These are phyloP conservation scores for Torymus auratus DNA, from an alignment of 2,888 invertebrate species.

Conservation along the genomic window DNA sequence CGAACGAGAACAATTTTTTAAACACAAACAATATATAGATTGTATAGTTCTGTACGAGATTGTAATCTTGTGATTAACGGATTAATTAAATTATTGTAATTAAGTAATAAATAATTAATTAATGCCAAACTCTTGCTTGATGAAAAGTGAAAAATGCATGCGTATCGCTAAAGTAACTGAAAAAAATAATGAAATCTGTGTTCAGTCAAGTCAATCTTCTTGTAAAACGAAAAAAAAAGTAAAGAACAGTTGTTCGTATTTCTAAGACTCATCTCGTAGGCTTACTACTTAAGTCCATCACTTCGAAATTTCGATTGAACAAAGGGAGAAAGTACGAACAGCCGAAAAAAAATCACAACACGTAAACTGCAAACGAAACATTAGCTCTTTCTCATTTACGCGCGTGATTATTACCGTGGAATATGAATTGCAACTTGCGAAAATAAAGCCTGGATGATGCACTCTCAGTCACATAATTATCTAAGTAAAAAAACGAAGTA, in stretches of 20 bases:
- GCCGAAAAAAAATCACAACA: not conserved
- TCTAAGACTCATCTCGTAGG: conserved; percentile 44
- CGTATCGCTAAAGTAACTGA: conserved; percentile 43
- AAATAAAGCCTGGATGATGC: conserved; percentile 37
- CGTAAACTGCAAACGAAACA: conserved; percentile 18
- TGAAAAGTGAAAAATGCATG: conserved; percentile 40
- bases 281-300: conserved; percentile 28
- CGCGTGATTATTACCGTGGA: conserved; percentile 39
- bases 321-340: not conserved
- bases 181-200: conserved; percentile 47
- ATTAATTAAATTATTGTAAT: conserved; percentile 56
- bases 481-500: conserved; percentile 38
- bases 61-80: conserved; percentile 46
- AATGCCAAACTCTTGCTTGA: conserved; percentile 59
- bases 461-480: conserved; percentile 33
- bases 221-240: conserved; percentile 43
- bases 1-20: conserved; percentile 32
- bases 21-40: conserved; percentile 50
- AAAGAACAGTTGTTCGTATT: conserved; percentile 36
- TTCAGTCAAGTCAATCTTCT: conserved; percentile 54
- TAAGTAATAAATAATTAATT: conserved; percentile 51
- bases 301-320: conserved; percentile 31
- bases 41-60: conserved; percentile 55
- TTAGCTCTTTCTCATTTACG: conserved; percentile 47
- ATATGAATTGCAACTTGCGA: conserved; percentile 32